Evolutionary conservation across 2,797 vertebrate genomes (phyloP).

Genomic region (Parauchenoglanis ngamensis): DNA sequence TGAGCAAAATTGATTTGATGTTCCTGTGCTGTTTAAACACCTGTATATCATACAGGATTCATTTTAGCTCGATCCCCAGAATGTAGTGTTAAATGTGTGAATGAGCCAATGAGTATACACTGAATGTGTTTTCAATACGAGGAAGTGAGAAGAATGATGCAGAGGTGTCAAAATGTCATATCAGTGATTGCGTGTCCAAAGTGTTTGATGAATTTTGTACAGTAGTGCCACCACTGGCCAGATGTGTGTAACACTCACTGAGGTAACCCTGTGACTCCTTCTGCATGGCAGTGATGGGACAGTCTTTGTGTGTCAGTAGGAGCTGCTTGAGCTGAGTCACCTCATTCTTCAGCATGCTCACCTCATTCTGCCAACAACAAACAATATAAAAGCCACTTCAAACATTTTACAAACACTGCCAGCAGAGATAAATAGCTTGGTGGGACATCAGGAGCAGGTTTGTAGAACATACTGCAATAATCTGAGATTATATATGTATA

Average conservation of each 20-base stretch:
- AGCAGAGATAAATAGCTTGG: background rate
- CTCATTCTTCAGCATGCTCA: constrained; percentile 98
- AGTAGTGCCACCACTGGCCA: background rate
- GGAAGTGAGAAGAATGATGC: background rate
- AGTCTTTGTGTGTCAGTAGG: constrained; percentile 99
- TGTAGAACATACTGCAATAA: background rate
- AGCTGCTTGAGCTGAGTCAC: constrained; percentile 99
- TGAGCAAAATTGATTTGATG: background rate
- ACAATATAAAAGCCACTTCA: constrained; percentile 9
- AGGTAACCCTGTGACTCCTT: constrained; percentile 99
- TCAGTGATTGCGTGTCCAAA: background rate
- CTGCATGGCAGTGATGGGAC: constrained; percentile 99
- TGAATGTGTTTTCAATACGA: background rate
- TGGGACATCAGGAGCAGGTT: background rate
- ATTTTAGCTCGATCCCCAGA: background rate
- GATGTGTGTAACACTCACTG: constrained; percentile 84
- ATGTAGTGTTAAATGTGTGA: constrained; percentile 19
- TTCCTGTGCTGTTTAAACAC: background rate
- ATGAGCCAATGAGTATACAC: background rate
- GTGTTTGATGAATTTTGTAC: background rate
- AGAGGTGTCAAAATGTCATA: background rate
- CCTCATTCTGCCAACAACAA: constrained; percentile 85
- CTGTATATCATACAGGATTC: background rate
- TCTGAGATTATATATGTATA: background rate
- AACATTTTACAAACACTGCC: background rate